Evolutionary conservation across 2,113 vertebrate genomes (phyloP).

Genomic region (Harpagus bidentatus): DNA sequence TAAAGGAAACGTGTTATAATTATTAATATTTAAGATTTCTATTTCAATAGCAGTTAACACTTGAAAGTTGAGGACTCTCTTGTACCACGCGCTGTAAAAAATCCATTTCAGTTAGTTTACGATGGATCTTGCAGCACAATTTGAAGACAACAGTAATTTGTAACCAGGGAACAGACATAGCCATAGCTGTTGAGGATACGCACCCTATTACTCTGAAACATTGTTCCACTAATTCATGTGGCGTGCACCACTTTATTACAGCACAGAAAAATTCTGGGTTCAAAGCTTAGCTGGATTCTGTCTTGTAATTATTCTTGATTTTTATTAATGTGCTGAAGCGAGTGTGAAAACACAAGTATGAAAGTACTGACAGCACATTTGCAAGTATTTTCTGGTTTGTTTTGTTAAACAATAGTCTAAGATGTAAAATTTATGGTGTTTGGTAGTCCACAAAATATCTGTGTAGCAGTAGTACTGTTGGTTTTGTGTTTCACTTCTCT

Average conservation of each 20-base stretch:
- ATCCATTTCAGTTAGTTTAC: not conserved
- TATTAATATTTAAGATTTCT: not conserved
- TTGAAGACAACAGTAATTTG: not conserved
- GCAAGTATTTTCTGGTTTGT: not conserved
- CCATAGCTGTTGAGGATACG: not conserved
- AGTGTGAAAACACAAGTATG: not conserved
- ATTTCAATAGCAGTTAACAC: not conserved
- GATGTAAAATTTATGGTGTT: not conserved
- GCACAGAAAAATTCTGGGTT: not conserved
- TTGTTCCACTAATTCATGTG: constrained; percentile 37
- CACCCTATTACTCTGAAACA: not conserved
- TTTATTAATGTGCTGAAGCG: not conserved
- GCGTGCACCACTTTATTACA: not conserved
- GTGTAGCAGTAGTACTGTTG: not conserved
- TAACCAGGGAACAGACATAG: not conserved
- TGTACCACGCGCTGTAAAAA: not conserved
- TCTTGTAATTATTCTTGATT: not conserved
- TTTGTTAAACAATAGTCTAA: not conserved
- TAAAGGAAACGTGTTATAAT: not conserved
- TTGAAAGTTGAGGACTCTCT: not conserved
- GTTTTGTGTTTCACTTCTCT: not conserved
- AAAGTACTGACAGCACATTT: not conserved
- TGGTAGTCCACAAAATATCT: not conserved
- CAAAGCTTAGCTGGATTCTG: not conserved
- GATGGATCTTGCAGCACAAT: not conserved